Evolutionary conservation across 1,140 invertebrate genomes (phyloP), one percentile per base, ranked within the genome.

Genomic region (Pseudobourletiella spinata): DNA sequence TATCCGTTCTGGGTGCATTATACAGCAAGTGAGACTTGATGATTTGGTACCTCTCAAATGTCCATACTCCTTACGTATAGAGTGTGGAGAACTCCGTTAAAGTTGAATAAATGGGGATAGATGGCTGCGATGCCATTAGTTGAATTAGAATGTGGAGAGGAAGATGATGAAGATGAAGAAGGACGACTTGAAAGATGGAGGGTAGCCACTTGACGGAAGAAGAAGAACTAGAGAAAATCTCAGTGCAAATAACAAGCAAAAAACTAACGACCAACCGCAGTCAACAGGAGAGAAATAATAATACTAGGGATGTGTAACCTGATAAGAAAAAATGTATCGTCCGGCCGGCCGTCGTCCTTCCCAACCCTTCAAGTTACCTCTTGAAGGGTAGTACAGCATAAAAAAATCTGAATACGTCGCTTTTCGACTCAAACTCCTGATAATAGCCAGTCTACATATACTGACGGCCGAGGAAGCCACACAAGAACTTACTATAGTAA

Each of bases 171-270:
- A 46, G 43, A n/a, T n/a, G n/a, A n/a, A 22, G 24, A 22, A 46
- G 43, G 24, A 46, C n/a, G 43, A 46, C 6, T 46, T 46, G 48
- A 24, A 51, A 25, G 20, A 24, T 51, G 48, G 28, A 32, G 24
- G 52, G n/a, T 18, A 56, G 52, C 28, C 29, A 56, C 52, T 56
- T 56, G 52, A 18, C 29, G 14, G 35, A 42, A 54, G 39, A 25
- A 4, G 50, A 59, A 28, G 18, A 30, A n/a, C n/a, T n/a, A n/a
- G n/a, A n/a, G n/a, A 18, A 46, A 28, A 28, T 26, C 58, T 15
- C n/a, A 61, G 59, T 61, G 59, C 59, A 61, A 61, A 61, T 61
- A 61, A 61, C 59, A 61, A 61, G 59, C 59, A 61, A 61, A 61
- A 61, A 61, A 61, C n/a, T 20, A 59, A 44, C 48, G 59, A 61